phyloP scores from a whole-genome alignment of 2,113 vertebrate genomes.

The Heloderma charlesbogerti region DNA sequence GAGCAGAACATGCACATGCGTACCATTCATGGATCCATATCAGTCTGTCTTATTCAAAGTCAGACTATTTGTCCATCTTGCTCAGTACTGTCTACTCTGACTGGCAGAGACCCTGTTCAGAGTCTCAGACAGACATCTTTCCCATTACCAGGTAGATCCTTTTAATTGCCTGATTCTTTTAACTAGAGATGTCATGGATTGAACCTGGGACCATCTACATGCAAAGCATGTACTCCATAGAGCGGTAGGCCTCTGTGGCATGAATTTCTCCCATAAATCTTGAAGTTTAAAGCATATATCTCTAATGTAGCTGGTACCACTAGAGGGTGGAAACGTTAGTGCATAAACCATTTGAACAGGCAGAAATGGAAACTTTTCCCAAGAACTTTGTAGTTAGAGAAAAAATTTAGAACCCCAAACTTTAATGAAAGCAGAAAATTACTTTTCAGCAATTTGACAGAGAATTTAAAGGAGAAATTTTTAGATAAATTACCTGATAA shows the following conservation, averaged over 20 bases:
- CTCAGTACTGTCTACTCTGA: background rate
- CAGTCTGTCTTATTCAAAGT: background rate
- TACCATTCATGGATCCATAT: background rate
- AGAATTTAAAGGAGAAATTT: conserved; percentile 76
- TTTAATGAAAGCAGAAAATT: conserved; percentile 75
- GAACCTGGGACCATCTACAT: background rate
- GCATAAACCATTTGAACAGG: conserved; percentile 58
- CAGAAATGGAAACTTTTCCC: conserved; percentile 66
- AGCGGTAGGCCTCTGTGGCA: background rate
- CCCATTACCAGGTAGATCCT: background rate
- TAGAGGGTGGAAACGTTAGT: background rate
- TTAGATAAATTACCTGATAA: conserved; percentile 79
- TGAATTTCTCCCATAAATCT: background rate
- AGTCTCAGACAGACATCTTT: background rate
- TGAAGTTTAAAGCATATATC: background rate
- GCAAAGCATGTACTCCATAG: background rate
- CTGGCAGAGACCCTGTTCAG: background rate
- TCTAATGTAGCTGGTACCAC: background rate
- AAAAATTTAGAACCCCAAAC: conserved; percentile 71
- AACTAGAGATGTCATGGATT: background rate
- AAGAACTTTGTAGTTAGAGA: conserved; percentile 55
- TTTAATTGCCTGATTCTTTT: background rate
- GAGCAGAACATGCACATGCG: background rate
- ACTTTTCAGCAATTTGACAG: conserved; percentile 78
- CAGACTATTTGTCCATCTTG: background rate